A percentile compares a stretch with the other conserved stretches of the same genome.
These are phyloP conservation scores for Galeruca laticollis DNA, from an alignment of 2,888 invertebrate genomes.

Conservation along the genomic window DNA sequence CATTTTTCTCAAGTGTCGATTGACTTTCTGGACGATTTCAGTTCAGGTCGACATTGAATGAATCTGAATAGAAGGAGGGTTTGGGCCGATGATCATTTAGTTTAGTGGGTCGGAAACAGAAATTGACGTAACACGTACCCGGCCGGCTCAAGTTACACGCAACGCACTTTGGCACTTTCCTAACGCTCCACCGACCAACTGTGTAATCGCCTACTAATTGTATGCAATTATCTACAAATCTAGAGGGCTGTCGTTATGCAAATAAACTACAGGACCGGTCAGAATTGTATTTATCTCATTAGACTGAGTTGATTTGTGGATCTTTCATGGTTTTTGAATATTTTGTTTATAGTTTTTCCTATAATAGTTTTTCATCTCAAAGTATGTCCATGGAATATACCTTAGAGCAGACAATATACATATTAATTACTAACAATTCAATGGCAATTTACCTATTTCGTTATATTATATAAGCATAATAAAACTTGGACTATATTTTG, in stretches of 20 bases:
- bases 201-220: conserved; percentile 66
- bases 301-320: too few relatives aligned
- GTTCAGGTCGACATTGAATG: conserved; percentile 11
- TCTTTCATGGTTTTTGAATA: too few relatives aligned
- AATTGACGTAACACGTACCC: conserved; percentile 56
- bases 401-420: too few relatives aligned
- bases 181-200: conserved; percentile 63
- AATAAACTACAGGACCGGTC: conserved; percentile 50
- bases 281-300: background rate
- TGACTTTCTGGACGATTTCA: conserved; percentile 4
- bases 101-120: conserved; percentile 64
- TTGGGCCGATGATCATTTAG: conserved; percentile 60
- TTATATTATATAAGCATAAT: too few relatives aligned
- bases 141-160: conserved; percentile 53
- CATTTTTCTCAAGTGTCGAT: too few relatives aligned
- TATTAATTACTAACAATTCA: too few relatives aligned
- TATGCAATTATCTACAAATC: conserved; percentile 65
- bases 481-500: too few relatives aligned
- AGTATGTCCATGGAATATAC: too few relatives aligned
- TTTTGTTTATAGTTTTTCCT: too few relatives aligned
- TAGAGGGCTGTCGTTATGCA: conserved; percentile 62
- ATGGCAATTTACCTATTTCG: too few relatives aligned
- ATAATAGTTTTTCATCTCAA: too few relatives aligned
- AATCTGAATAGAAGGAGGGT: conserved; percentile 42
- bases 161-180: conserved; percentile 63